phyloP scores from a whole-genome alignment of 2,113 vertebrate genomes.

The Pituophis catenifer region DNA sequence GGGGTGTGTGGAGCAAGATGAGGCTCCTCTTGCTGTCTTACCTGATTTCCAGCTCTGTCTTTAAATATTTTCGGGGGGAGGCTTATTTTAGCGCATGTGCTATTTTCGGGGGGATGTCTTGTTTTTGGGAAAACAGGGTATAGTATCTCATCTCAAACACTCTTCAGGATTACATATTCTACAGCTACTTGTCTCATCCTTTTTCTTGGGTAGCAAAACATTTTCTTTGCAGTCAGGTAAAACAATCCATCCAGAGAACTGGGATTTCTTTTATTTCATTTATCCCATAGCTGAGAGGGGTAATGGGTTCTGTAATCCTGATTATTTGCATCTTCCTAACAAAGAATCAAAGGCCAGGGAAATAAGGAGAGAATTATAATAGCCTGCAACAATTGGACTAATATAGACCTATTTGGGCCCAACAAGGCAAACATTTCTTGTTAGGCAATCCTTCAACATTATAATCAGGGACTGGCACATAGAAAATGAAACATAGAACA shows the following conservation, averaged over 20 bases:
- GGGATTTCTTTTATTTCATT: not conserved
- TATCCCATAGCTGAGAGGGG: not conserved
- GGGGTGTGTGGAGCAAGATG: too few species aligned
- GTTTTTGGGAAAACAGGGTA: not conserved
- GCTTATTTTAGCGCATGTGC: too few species aligned
- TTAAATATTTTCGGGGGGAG: too few species aligned
- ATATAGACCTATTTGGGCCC: not conserved
- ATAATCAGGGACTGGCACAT: not conserved
- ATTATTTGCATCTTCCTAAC: not conserved
- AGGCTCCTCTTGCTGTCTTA: too few species aligned
- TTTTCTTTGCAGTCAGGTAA: not conserved
- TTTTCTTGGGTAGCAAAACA: not conserved
- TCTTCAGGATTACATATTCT: not conserved
- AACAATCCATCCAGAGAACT: not conserved
- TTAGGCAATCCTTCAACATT: not conserved
- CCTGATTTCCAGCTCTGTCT: too few species aligned
- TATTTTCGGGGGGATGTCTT: too few species aligned
- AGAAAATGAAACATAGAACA: not conserved
- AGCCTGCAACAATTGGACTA: not conserved
- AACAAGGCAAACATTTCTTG: not conserved
- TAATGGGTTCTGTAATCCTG: not conserved
- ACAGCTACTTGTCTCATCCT: not conserved
- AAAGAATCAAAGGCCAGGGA: not conserved
- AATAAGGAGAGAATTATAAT: not conserved
- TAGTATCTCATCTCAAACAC: not conserved